Base-by-base conservation (phyloP, 2,888 invertebrate genomes). In the Dynastes maya region DNA sequence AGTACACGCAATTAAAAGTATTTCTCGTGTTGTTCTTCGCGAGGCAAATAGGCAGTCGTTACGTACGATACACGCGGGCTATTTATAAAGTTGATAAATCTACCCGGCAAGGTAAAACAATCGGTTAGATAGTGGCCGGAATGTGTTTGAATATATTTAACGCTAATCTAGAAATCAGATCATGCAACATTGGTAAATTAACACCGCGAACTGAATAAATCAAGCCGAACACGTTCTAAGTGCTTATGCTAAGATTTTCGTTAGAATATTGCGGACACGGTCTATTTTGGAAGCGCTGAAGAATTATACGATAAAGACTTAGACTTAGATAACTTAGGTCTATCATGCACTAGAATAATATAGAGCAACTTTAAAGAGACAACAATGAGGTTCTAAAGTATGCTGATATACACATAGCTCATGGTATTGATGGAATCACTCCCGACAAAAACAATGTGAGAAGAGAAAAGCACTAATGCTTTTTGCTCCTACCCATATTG, bases 141-240 rank as follows among this genome's bases (percentile, higher is more conserved):
- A 67, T 45, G 11, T 49, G 67, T 45, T 16, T 22, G 67, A 67
- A 67, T 67, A 67, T 49, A 67, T 67, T 63, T 67, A 67, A 11
- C 45, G 16, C 45, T 67, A 45, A 67, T 67, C 67, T 45, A 8
- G 49, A 45, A 45, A 67, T 67, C 67, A 27, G 22, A 67, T 45
- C 67, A 67, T 67, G 67, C 67, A 67, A 67, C 67, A 67, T 16
- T 49, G 67, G 67, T 22, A 45, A 49, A 49, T 67, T 67, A 67
- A 16, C 67, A 16, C 49, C 27, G 32, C 29, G 13, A 29, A 13
- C 32, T 9, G 32, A 63, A 63, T 63, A 63, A 61, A 63, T 63
- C 32, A 32, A 29, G 29, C 32, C 8, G 13, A 32, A 5, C 63
- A 22, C 55, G 55, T n/a, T 22, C 4, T 2, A 37, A 37, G 32